Evolutionary conservation across 2,113 vertebrate genomes (phyloP).

Genomic region (Semicossyphus pulcher): DNA sequence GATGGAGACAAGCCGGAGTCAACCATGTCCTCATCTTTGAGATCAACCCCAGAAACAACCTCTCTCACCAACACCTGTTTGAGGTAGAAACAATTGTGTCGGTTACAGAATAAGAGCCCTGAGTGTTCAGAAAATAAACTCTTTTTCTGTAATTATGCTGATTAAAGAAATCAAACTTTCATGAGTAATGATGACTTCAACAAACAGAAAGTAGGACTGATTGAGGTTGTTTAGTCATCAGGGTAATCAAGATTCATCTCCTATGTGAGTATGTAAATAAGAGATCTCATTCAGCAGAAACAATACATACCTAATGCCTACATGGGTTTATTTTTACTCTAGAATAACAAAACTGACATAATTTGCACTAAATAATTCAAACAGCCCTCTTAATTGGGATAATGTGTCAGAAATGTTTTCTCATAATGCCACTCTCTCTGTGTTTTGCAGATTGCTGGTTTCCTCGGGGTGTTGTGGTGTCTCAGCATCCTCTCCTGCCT

Average conservation of each 20-base stretch:
- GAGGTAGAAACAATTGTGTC: slow-evolving; percentile 81
- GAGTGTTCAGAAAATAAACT: background rate
- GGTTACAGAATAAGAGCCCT: background rate
- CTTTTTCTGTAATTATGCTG: background rate
- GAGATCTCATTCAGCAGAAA: slow-evolving; percentile 20
- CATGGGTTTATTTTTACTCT: slow-evolving; percentile 8
- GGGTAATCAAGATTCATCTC: slow-evolving; percentile 23
- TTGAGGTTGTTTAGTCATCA: background rate
- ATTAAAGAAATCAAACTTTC: no score
- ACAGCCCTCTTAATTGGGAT: slow-evolving; percentile 13
- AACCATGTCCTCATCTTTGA: slow-evolving; percentile 98
- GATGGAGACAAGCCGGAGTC: slow-evolving; percentile 95
- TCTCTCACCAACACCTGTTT: slow-evolving; percentile 97
- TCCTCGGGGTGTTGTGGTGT: slow-evolving; percentile 97
- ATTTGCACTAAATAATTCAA: slow-evolving; percentile 12
- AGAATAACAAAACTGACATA: background rate
- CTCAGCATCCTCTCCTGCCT: slow-evolving; percentile 96
- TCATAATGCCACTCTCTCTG: slow-evolving; percentile 15
- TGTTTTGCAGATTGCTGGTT: slow-evolving; percentile 91
- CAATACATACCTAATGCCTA: background rate
- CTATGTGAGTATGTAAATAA: slow-evolving; percentile 9
- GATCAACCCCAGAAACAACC: slow-evolving; percentile 95
- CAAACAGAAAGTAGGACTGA: background rate
- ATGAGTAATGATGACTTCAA: background rate
- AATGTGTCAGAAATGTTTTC: slow-evolving; percentile 6